A percentile compares a stretch with the other conserved stretches of the same genome.
Evolutionary conservation across 2,888 invertebrate genomes (phyloP).

Genomic region (Gnatocerus cornutus): DNA sequence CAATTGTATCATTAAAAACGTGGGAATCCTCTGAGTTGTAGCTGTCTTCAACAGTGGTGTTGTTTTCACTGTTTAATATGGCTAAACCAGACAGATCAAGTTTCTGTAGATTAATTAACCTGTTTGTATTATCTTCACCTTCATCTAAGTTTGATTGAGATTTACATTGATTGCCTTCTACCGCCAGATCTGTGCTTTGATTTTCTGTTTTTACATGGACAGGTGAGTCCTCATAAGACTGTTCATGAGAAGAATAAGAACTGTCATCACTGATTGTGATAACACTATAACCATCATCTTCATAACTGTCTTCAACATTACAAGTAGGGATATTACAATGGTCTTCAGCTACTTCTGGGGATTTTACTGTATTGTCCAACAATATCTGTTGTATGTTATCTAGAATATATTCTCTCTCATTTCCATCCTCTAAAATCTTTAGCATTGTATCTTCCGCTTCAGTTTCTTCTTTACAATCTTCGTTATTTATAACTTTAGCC

Average conservation of each 20-base stretch:
- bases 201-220: neutral
- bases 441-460: neutral
- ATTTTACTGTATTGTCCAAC: constrained; percentile 28
- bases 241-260: constrained; percentile 1
- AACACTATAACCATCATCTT: constrained; percentile 3
- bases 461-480: constrained; percentile 1
- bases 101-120: no score
- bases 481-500: constrained; percentile 7
- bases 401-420: neutral
- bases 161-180: neutral
- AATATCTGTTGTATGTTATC: constrained; percentile 26
- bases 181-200: neutral
- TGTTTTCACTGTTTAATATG: neutral
- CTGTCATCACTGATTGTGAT: constrained; percentile 36
- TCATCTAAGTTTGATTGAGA: neutral
- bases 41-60: neutral
- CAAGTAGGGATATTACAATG: neutral
- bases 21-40: neutral
- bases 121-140: neutral
- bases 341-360: constrained; percentile 5
- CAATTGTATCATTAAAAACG: constrained; percentile 51
- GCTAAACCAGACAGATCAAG: no score
- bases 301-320: constrained; percentile 16
- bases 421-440: neutral
- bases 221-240: neutral